Evolutionary conservation across 2,888 invertebrate genomes (phyloP).

Genomic region (Hypercompe scribonia): DNA sequence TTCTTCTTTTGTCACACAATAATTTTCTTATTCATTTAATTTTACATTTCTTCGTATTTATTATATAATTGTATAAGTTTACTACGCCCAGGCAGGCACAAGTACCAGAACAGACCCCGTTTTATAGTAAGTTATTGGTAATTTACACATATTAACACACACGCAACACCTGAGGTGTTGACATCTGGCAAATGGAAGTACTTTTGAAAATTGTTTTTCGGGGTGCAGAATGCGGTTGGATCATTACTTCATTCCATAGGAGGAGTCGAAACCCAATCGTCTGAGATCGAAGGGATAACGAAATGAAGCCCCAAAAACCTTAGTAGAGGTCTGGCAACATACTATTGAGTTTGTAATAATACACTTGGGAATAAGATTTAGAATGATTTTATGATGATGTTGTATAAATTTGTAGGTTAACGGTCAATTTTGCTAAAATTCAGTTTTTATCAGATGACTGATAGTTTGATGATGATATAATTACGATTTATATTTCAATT

Average conservation of each 20-base stretch:
- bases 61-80: too few relatives aligned
- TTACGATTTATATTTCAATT: conserved; percentile 47
- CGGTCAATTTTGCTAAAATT: conserved; percentile 69
- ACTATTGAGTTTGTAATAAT: not conserved
- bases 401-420: not conserved
- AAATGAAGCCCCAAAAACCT: not conserved
- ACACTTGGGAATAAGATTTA: not conserved
- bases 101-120: not conserved
- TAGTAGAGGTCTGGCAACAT: not conserved
- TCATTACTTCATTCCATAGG: not conserved
- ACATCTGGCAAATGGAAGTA: not conserved
- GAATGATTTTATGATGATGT: not conserved
- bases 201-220: not conserved
- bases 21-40: not conserved
- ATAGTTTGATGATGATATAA: too few relatives aligned
- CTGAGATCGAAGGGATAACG: not conserved
- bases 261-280: not conserved
- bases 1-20: too few relatives aligned
- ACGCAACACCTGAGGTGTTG: not conserved
- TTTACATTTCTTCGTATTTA: not conserved
- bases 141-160: not conserved
- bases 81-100: too few relatives aligned
- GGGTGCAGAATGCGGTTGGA: not conserved
- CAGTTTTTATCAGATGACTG: too few relatives aligned
- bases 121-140: not conserved